A percentile compares a stretch with the other conserved stretches of the same genome.
Conservation (phyloP, 2,113 vertebrate species). For the Amphiprion ocellaris region DNA sequence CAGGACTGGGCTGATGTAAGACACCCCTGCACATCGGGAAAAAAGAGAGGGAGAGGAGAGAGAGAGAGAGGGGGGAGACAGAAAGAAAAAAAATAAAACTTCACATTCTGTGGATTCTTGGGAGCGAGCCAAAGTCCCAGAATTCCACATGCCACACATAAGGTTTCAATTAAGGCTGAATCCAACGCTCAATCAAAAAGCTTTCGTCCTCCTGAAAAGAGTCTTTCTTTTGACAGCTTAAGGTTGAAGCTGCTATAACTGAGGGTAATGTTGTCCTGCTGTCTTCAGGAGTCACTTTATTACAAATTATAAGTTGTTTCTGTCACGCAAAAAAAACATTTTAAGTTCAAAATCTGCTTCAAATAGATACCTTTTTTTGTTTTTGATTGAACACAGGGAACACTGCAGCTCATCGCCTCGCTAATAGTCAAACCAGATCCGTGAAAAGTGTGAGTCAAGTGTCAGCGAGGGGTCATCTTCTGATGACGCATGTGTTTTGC, state of each 20-base stretch:
- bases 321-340: background rate
- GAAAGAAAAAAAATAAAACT: conserved; percentile 55
- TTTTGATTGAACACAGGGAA: background rate
- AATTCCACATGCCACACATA: conserved; percentile 94
- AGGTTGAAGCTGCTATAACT: conserved; percentile 83
- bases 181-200: conserved; percentile 86
- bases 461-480: conserved; percentile 28
- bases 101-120: conserved; percentile 96
- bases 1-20: conserved; percentile 93
- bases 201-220: conserved; percentile 81
- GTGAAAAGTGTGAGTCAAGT: conserved; percentile 24
- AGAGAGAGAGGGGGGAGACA: conserved; percentile 26
- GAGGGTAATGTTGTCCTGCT: conserved; percentile 64
- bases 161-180: conserved; percentile 94
- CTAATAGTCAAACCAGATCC: conserved; percentile 44
- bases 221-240: conserved; percentile 84
- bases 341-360: conserved; percentile 4
- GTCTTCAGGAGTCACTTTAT: conserved; percentile 13
- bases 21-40: conserved; percentile 85
- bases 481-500: conserved; percentile 4
- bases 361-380: background rate
- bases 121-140: conserved; percentile 92
- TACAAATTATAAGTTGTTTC: conserved; percentile 3
- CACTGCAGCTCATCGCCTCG: background rate
- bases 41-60: conserved; percentile 47